Evolutionary conservation across 2,113 vertebrate species (phyloP).

Genomic region (Odocoileus virginianus): DNA sequence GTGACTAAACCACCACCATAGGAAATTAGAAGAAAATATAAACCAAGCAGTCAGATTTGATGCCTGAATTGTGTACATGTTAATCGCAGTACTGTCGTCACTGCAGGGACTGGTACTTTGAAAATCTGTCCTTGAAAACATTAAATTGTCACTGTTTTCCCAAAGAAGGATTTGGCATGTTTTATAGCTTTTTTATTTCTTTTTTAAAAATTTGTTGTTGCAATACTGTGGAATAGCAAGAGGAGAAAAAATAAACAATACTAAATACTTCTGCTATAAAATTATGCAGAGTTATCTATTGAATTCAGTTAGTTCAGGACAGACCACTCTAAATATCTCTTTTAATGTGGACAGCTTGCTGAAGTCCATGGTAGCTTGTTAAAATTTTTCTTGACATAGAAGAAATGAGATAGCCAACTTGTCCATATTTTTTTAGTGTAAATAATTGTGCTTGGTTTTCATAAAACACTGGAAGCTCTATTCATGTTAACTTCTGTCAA

Average conservation of each 20-base stretch:
- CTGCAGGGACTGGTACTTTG: not conserved
- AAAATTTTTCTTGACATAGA: not conserved
- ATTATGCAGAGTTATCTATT: not conserved
- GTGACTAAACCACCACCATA: not conserved
- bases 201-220: not conserved
- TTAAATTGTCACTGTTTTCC: not conserved
- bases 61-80: not conserved
- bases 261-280: not conserved
- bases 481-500: not conserved
- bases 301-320: not conserved
- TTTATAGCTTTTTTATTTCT: not conserved
- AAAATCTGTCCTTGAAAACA: conserved; percentile 35
- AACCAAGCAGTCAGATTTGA: not conserved
- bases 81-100: not conserved
- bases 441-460: not conserved
- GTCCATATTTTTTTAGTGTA: not conserved
- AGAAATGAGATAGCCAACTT: not conserved
- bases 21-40: conserved; percentile 7
- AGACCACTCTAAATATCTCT: not conserved
- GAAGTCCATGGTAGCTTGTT: not conserved
- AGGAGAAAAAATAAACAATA: not conserved
- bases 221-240: not conserved
- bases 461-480: not conserved
- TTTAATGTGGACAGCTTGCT: not conserved
- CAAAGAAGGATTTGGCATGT: not conserved